Conservation (phyloP, 1,140 invertebrate genomes). For the Heterodera carotae region DNA sequence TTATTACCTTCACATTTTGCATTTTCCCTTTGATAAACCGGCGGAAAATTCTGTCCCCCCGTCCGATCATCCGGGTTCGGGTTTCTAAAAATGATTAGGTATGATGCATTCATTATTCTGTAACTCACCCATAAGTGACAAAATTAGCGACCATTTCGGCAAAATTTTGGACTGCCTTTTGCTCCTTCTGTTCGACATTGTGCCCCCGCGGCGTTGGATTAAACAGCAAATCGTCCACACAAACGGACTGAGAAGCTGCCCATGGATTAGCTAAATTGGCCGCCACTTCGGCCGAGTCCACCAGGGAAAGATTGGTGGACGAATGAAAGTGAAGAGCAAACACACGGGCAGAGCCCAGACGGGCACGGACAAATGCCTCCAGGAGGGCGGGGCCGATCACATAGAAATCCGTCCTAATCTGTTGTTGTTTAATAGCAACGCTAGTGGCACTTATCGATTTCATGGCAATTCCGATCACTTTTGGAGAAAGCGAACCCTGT, state of each 20-base stretch:
- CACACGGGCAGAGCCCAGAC: constrained; percentile 2
- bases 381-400: constrained; percentile 14
- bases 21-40: constrained; percentile 1
- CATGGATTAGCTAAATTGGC: constrained; percentile 1
- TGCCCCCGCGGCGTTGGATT: not conserved
- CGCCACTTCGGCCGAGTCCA: constrained; percentile 16
- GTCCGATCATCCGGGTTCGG: constrained; percentile 10
- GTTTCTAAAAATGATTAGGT: not conserved
- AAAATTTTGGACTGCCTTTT: constrained; percentile 7
- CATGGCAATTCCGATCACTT: constrained; percentile 3
- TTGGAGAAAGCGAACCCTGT: not conserved
- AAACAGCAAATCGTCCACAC: constrained; percentile 24
- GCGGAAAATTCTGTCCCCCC: not conserved
- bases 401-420: constrained; percentile 22
- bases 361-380: constrained; percentile 12
- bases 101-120: not conserved
- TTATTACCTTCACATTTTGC: constrained; percentile 2
- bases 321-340: constrained; percentile 14
- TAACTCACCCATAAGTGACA: constrained; percentile 19
- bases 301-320: not conserved
- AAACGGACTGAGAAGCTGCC: not conserved
- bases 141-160: constrained; percentile 10
- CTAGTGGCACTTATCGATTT: not conserved
- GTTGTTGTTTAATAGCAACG: not conserved
- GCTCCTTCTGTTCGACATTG: not conserved